Base-by-base conservation (phyloP, 2,797 vertebrate species). In the Vultur gryphus region DNA sequence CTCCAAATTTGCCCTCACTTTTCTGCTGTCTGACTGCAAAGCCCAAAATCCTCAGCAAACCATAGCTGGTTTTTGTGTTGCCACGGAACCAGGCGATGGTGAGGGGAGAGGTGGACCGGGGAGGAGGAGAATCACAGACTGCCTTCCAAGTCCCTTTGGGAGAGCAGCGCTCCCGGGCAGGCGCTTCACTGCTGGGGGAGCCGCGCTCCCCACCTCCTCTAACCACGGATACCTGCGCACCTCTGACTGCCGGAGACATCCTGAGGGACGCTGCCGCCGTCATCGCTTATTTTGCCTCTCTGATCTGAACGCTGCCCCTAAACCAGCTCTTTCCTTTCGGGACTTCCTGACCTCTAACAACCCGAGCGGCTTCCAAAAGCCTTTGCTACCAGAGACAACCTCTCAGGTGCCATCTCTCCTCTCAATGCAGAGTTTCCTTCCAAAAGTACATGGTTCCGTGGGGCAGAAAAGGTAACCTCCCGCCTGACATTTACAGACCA, bases 371-470 rank as follows among this genome's bases (percentile, higher is more conserved):
- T 71, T 55, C 61, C 69, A 16, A n/a, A 66, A 65, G 7, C 71
- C 19, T 65, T 43, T 19, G 17, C 52, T 59, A 14, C 71, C 66
- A 20, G 44, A 37, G 48, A 10, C 29, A 33, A 16, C 12, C 3
- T 39, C 66, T 54, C 43, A 25, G 52, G 23, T 14, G 14, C 54
- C 91, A 48, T 5, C n/a, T 58, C 35, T 48, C 35, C 64, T 57
- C 72, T 65, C 51, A 46, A 0, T 0, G 33, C 46, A 43, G 70
- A 48, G 24, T 11, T 79, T n/a, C 61, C 33, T 29, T 59, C 67
- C 84, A 39, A 23, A 78, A 35, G 46, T 11, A 9, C 49, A 1
- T 0, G 2, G 18, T 29, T 57, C 21, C 1, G 0, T 24, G n/a
- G n/a, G 31, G 19, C 39, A 35, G n/a, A 31, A 64, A 43, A 66